A percentile compares a stretch with the other conserved stretches of the same genome.
Evolutionary conservation across 2,888 invertebrate genomes (phyloP).

Genomic region (Tenthredo scrophulariae): DNA sequence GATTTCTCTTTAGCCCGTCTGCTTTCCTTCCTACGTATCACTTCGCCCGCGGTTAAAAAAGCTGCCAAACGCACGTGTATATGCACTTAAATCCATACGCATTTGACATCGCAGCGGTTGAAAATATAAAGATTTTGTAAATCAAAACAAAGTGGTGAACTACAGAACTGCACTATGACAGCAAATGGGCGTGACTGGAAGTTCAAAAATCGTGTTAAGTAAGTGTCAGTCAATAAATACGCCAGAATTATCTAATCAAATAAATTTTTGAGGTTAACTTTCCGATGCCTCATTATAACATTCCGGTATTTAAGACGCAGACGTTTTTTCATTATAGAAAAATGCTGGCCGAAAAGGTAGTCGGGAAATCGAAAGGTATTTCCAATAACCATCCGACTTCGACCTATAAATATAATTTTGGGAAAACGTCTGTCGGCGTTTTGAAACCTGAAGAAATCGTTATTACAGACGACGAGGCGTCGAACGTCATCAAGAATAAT

Average conservation of each 20-base stretch:
- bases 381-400: neutral
- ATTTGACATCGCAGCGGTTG: neutral
- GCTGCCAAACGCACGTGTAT: slow-evolving; percentile 41
- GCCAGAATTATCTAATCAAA: neutral
- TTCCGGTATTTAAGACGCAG: neutral
- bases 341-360: slow-evolving; percentile 15
- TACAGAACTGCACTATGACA: neutral
- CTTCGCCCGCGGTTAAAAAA: neutral
- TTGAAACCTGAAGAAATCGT: slow-evolving; percentile 13
- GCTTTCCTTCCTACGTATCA: neutral
- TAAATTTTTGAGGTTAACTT: slow-evolving; percentile 35
- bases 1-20: neutral
- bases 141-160: neutral
- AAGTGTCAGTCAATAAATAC: slow-evolving; percentile 9
- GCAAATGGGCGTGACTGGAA: slow-evolving; percentile 6
- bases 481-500: neutral
- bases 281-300: neutral
- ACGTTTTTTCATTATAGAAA: slow-evolving; percentile 10
- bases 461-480: neutral
- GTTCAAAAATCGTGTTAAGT: slow-evolving; percentile 41
- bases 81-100: neutral
- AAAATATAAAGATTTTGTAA: neutral
- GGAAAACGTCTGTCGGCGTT: neutral
- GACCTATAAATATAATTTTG: neutral
- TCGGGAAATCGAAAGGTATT: neutral